These are phyloP conservation scores for Tinea trinotella DNA, from an alignment of 2,888 invertebrate species.

Conservation along the genomic window DNA sequence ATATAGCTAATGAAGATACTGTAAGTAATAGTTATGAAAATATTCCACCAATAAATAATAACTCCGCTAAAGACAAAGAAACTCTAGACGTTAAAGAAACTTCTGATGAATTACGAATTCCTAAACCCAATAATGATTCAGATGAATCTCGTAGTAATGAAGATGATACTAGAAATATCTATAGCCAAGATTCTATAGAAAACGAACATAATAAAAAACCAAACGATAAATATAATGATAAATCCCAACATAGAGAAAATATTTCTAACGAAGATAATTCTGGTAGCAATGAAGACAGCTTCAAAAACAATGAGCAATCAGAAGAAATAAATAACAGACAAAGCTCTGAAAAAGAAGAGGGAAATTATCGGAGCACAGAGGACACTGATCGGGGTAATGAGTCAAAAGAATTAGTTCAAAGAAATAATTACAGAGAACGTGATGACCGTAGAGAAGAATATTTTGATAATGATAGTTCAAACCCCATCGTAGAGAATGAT, in stretches of 20 bases:
- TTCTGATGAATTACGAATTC: background rate
- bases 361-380: conserved; percentile 1
- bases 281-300: conserved; percentile 25
- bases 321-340: background rate
- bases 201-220: background rate
- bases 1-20: background rate
- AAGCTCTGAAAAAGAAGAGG: conserved; percentile 19
- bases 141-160: background rate
- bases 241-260: background rate
- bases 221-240: conserved; percentile 17
- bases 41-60: background rate
- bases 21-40: background rate
- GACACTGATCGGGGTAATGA: background rate
- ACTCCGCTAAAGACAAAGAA: background rate
- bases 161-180: background rate
- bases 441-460: background rate
- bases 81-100: background rate
- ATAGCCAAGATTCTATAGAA: background rate
- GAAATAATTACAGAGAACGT: conserved; percentile 19
- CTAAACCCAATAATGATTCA: conserved; percentile 6
- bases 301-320: background rate
- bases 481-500: background rate
- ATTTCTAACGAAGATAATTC: conserved; percentile 21
- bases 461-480: background rate
- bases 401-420: background rate